Evolutionary conservation across 64 coral and sea anemone species (phyloP), one percentile per base, ranked within the genome.

Genomic region (Catalaphyllia jardinei): DNA sequence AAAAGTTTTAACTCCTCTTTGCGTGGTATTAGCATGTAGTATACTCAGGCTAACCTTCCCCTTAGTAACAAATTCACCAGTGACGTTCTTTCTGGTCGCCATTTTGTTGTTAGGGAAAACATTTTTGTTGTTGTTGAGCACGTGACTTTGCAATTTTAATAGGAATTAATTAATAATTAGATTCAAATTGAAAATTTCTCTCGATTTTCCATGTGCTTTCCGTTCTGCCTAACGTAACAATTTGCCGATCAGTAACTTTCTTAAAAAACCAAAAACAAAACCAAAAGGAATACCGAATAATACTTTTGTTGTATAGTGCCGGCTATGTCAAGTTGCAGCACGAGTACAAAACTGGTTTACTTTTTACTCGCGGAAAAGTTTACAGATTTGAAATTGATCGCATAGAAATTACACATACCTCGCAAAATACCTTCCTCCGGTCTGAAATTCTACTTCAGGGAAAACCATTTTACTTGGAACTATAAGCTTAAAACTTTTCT

Each of bases 71-170:
- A 2, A 55, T 55, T 14, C 52, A 24, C 25, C 8, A 9, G 64
- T 67, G 64, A 67, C 64, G 64, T n/a, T 67, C 10, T 69, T 57
- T 16, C 54, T 16, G 60, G 60, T 31, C 78, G 78, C 81, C 81
- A 85, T 64, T 67, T 85, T 71, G 81, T 85, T 85, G 81, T 85
- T 39, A 85, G 11, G 31, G 24, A 63, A 85, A 85, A 71, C 62
- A 83, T 10, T n/a, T 71, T n/a, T n/a, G n/a, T n/a, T 85, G 81
- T 85, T 85, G 81, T 50, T 13, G 33, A 42, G 63, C 81, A 85
- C 62, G 81, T 85, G 81, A 71, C 63, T 65, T 67, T 12, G 5
- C n/a, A 73, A 29, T 29, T 20, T 39, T 38, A 10, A 72, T 72
- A 28, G 17, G 20, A 39, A 55, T 78, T n/a, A n/a, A n/a, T n/a